A percentile compares a stretch with the other conserved stretches of the same genome.
Conservation (phyloP, 2,888 invertebrate species). For the Zelleria hepariella region DNA sequence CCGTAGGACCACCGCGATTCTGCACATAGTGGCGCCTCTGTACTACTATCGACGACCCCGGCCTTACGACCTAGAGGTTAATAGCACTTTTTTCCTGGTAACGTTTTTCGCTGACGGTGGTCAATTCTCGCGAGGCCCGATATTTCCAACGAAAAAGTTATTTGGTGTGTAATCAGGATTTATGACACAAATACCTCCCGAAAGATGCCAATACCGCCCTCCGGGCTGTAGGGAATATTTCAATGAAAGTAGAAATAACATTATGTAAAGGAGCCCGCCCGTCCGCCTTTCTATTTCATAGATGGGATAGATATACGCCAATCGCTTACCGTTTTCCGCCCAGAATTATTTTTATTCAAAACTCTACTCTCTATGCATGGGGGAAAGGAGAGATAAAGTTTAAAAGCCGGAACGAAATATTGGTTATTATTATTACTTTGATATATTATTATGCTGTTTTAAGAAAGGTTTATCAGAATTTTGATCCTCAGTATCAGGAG, state of each 20-base stretch:
- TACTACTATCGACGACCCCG: not conserved
- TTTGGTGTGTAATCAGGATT: not conserved
- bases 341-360: conserved; percentile 11
- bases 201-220: not conserved
- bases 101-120: not conserved
- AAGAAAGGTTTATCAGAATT: too few relatives aligned
- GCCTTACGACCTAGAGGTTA: not conserved
- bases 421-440: not conserved
- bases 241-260: conserved; percentile 8
- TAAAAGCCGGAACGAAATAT: not conserved
- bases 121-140: not conserved
- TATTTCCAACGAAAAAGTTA: not conserved
- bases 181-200: not conserved
- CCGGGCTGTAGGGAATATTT: conserved; percentile 5
- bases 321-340: conserved; percentile 8
- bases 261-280: conserved; percentile 6
- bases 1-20: not conserved
- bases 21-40: not conserved
- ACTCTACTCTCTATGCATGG: not conserved
- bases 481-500: too few relatives aligned
- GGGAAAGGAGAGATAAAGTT: not conserved
- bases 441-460: too few relatives aligned
- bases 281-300: conserved; percentile 4
- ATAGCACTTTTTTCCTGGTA: not conserved
- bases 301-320: conserved; percentile 7